A percentile compares a stretch with the other conserved stretches of the same genome.
These are phyloP conservation scores for Drosophila nikananu DNA, from an alignment of 1,140 invertebrate species.

Conservation along the genomic window DNA sequence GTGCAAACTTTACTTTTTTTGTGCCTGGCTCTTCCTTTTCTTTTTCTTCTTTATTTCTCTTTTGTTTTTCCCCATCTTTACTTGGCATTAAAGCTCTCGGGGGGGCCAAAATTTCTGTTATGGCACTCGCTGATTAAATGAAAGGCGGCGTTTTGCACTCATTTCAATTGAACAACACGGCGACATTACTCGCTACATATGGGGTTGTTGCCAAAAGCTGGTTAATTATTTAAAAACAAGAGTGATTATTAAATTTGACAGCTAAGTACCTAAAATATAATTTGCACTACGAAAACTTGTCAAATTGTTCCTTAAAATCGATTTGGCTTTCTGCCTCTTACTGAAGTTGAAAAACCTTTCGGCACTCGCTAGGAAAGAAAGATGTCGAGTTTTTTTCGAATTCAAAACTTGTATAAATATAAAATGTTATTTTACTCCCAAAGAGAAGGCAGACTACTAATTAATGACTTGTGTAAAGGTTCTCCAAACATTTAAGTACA, in stretches of 20 bases:
- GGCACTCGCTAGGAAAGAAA: too few species aligned
- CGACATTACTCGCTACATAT: slow-evolving; percentile 13
- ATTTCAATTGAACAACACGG: slow-evolving; percentile 35
- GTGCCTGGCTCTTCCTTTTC: slow-evolving; percentile 3
- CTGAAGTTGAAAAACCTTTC: neutral
- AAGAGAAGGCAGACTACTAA: neutral
- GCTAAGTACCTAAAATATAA: neutral
- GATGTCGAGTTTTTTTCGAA: too few species aligned
- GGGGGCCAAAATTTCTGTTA: slow-evolving; percentile 39
- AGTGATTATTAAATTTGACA: too few species aligned
- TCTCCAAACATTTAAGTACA: too few species aligned
- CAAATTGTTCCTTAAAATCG: neutral
- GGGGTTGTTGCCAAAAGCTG: slow-evolving; percentile 5
- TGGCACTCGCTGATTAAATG: slow-evolving; percentile 55
- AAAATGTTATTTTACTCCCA: neutral
- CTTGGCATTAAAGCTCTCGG: slow-evolving; percentile 42
- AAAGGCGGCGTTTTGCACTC: slow-evolving; percentile 51
- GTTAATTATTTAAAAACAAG: neutral
- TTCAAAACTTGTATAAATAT: neutral
- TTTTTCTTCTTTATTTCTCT: neutral
- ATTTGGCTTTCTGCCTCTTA: neutral
- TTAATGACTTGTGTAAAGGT: neutral
- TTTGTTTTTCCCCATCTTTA: slow-evolving; percentile 19
- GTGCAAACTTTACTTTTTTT: slow-evolving; percentile 54
- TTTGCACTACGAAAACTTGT: neutral